Evolutionary conservation across 2,797 vertebrate species (phyloP), one percentile per base, ranked within the genome.

Genomic region (Lithobates sylvaticus): DNA sequence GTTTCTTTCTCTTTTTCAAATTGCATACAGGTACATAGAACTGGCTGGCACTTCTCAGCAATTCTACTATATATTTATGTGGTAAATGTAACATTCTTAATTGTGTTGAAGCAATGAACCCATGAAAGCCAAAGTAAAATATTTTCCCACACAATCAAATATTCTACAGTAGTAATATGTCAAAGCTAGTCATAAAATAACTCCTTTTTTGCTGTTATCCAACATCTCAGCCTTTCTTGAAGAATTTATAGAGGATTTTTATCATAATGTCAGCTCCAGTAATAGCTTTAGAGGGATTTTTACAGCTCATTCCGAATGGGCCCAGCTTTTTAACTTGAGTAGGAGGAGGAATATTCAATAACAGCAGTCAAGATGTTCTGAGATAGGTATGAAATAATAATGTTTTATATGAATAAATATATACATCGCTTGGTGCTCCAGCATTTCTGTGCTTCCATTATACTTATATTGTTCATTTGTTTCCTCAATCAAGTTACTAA

Each of bases 221-320:
- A 77, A 36, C n/a, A 84, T 84, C 16, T 78, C 68, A 78, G 32
- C 47, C 67, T 70, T 70, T 70, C 32, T 29, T 84, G 83, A 71
- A 78, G 44, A 71, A 78, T 84, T 78, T 78, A 78, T 84, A 44
- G 83, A 78, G 47, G 34, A 39, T 71, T 84, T 82, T 65, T 78
- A 84, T 78, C 83, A 84, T 78, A 71, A 84, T 84, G 83, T 78
- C 76, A 84, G 75, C 50, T n/a, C 50, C 50, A 42, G 76, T 72
- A 78, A 73, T 84, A 36, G 76, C 68, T 73, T 84, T 78, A 73
- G 26, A 84, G 50, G 76, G 18, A 78, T 84, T 84, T 84, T 78
- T 65, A 84, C 54, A 47, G 34, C 76, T 84, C 76, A 72, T 78
- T 78, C 50, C n/a, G 67, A 29, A 32, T 68, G 23, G 32, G 47